Conservation (phyloP, 2,888 invertebrate species). For the Lithophane ornitopus region DNA sequence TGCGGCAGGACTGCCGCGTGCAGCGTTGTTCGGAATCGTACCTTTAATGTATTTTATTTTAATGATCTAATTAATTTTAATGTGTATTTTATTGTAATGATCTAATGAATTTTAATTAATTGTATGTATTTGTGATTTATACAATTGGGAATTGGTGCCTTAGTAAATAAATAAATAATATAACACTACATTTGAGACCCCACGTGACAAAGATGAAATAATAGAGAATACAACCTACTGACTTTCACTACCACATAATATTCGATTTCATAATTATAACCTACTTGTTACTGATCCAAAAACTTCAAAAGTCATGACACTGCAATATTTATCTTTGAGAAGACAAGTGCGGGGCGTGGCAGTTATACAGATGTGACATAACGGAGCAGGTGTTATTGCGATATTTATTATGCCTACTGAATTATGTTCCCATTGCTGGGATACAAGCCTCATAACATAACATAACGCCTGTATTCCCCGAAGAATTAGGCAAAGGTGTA, state of each 20-base stretch:
- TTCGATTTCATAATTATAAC: conserved; percentile 11
- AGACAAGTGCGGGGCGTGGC: conserved; percentile 32
- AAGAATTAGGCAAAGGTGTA: not conserved
- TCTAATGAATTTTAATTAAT: too few species aligned
- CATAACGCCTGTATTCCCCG: not conserved
- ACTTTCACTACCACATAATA: conserved; percentile 24
- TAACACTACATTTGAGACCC: not conserved
- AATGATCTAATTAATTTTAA: too few species aligned
- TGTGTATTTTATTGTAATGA: too few species aligned
- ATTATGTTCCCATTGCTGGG: too few species aligned
- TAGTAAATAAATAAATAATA: too few species aligned
- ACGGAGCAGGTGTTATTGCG: not conserved
- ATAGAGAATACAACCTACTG: not conserved
- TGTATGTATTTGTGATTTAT: too few species aligned
- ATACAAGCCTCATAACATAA: not conserved
- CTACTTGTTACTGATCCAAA: conserved; percentile 5
- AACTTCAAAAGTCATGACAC: conserved; percentile 13
- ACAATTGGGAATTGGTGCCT: too few species aligned
- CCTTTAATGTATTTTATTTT: too few species aligned
- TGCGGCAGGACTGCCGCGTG: too few species aligned
- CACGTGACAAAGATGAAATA: conserved; percentile 7
- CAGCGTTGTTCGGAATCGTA: too few species aligned
- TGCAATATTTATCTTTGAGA: not conserved
- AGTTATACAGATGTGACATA: not conserved
- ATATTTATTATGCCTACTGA: not conserved